Conservation (phyloP, 2,113 vertebrate species). For the Oenanthe oenanthe region DNA sequence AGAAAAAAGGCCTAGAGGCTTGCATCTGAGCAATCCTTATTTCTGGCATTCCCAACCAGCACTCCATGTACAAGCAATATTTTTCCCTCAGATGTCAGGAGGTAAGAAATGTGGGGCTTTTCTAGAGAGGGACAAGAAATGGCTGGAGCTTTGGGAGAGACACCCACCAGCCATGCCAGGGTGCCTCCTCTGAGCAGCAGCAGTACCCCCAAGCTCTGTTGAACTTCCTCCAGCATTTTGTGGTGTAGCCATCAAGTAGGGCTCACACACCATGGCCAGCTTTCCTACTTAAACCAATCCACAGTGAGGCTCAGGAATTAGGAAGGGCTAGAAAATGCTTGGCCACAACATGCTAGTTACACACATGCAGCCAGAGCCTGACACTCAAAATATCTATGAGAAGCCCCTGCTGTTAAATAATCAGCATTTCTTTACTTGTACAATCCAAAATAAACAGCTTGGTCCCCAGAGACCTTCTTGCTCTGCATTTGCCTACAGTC, state of each 20-base stretch:
- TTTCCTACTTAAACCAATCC: not conserved
- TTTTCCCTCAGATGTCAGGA: not conserved
- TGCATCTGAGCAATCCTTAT: not conserved
- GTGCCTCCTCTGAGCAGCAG: not conserved
- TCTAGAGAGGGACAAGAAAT: not conserved
- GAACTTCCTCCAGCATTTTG: not conserved
- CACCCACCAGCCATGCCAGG: not conserved
- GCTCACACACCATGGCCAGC: not conserved
- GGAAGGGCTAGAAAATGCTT: not conserved
- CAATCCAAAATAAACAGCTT: not conserved
- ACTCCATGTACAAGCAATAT: not conserved
- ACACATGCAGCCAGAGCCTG: not conserved
- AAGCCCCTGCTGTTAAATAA: conserved; percentile 9
- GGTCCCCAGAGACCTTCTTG: not conserved
- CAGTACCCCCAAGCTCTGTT: not conserved
- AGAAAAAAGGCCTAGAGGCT: not conserved
- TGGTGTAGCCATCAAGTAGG: not conserved
- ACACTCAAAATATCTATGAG: not conserved
- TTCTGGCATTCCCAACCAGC: not conserved
- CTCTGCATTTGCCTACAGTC: not conserved
- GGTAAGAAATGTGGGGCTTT: not conserved
- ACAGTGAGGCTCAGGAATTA: not conserved
- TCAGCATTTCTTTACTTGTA: not conserved
- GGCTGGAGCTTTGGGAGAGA: not conserved
- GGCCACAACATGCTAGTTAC: not conserved